Conservation (phyloP, 37 sponge, comb jelly and placozoan genomes). For the Aplysina aerophoba region DNA sequence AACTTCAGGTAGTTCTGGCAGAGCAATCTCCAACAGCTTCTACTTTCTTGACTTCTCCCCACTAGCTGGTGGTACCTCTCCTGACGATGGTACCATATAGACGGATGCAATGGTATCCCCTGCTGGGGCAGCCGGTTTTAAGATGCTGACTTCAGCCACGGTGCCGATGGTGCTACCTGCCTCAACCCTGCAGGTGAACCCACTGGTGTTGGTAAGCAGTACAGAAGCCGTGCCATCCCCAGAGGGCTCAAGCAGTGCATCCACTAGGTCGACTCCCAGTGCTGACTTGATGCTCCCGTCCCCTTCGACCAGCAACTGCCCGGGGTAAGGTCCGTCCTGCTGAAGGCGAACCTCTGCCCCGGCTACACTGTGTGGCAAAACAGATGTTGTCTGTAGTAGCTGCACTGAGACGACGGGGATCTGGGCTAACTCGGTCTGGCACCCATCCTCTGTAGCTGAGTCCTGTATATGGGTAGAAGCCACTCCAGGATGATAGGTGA, state of each 20-base stretch:
- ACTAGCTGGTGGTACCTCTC: not conserved
- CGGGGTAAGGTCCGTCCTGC: not conserved
- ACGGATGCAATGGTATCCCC: not conserved
- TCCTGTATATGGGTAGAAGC: not conserved
- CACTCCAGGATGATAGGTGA: constrained; percentile 52
- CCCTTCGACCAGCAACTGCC: not conserved
- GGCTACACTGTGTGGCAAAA: constrained; percentile 4
- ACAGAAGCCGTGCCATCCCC: constrained; percentile 27
- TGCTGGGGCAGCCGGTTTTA: not conserved
- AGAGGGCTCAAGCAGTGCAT: constrained; percentile 22
- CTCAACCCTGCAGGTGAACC: constrained; percentile 17
- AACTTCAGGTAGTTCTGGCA: not conserved
- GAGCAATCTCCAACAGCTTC: not conserved
- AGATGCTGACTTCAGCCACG: not conserved
- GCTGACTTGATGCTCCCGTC: not conserved
- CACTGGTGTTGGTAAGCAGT: constrained; percentile 20
- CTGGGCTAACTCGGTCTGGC: not conserved
- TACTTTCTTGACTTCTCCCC: not conserved
- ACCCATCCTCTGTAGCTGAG: not conserved
- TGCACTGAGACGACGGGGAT: not conserved
- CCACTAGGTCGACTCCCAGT: constrained; percentile 20
- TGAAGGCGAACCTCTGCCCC: not conserved
- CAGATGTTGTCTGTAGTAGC: constrained; percentile 16
- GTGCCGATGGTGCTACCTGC: constrained; percentile 16
- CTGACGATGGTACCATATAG: not conserved